Conservation (phyloP, 1,140 invertebrate species). For the Megathymus violae region DNA sequence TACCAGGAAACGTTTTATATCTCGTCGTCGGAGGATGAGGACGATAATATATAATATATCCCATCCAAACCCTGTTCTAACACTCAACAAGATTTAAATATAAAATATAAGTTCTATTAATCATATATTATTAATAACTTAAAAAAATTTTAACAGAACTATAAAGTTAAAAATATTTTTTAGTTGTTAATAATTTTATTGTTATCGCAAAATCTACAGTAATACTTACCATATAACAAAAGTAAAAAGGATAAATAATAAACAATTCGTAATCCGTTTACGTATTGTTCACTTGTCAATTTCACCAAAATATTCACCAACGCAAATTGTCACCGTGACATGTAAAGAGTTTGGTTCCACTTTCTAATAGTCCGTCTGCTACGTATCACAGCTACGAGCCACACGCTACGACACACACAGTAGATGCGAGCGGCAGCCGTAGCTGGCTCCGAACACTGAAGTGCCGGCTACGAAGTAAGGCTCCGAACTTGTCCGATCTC, state of each 20-base stretch:
- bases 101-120: too few species aligned
- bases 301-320: constrained; percentile 49
- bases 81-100: too few species aligned
- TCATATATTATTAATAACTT: too few species aligned
- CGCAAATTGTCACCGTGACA: neutral
- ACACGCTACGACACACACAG: constrained; percentile 59
- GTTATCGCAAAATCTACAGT: too few species aligned
- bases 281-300: constrained; percentile 52
- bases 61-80: too few species aligned
- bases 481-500: constrained; percentile 63
- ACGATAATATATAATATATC: too few species aligned
- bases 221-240: constrained; percentile 67
- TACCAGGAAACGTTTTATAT: too few species aligned
- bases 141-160: too few species aligned
- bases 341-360: constrained; percentile 17
- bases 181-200: too few species aligned
- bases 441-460: constrained; percentile 64
- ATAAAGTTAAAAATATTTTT: too few species aligned
- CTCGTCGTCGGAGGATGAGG: too few species aligned
- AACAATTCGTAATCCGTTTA: constrained; percentile 51
- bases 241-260: constrained; percentile 40
- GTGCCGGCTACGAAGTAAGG: constrained; percentile 59
- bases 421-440: constrained; percentile 62
- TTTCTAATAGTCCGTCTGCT: constrained; percentile 1
- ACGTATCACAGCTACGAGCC: constrained; percentile 40